These are phyloP conservation scores for Sycophila texana DNA, from an alignment of 2,888 invertebrate genomes.

Conservation along the genomic window DNA sequence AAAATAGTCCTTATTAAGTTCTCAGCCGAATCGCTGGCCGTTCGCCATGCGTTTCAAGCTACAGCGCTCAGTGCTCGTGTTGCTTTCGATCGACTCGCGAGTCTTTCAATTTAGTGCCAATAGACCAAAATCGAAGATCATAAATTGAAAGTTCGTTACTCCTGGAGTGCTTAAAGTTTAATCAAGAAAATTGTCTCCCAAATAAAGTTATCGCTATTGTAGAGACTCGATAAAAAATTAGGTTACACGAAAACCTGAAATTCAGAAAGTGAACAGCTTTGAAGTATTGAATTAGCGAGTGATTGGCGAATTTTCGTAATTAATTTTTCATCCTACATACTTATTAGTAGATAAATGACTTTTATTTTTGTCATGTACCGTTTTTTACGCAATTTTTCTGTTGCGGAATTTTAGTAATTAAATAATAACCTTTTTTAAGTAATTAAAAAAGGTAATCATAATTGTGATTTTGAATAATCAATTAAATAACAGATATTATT, in stretches of 20 bases:
- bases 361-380: no score
- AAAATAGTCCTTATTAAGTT: conserved; percentile 10
- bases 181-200: not conserved
- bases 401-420: no score
- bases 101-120: conserved; percentile 27
- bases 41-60: conserved; percentile 53
- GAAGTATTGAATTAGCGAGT: no score
- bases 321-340: no score
- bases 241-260: conserved; percentile 23
- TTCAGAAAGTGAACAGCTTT: not conserved
- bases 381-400: no score
- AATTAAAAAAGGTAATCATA: no score
- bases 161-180: not conserved
- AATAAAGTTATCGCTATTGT: not conserved
- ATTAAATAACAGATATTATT: no score
- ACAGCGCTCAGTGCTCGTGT: conserved; percentile 27
- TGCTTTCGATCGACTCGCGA: conserved; percentile 29
- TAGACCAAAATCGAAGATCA: conserved; percentile 40
- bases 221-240: conserved; percentile 15
- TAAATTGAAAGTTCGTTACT: conserved; percentile 18
- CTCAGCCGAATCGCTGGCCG: conserved; percentile 20
- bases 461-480: no score
- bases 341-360: no score
- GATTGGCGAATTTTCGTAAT: no score
- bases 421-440: no score